Base-by-base conservation (phyloP, 2,113 vertebrate genomes). In the Dasyornis broadbenti region DNA sequence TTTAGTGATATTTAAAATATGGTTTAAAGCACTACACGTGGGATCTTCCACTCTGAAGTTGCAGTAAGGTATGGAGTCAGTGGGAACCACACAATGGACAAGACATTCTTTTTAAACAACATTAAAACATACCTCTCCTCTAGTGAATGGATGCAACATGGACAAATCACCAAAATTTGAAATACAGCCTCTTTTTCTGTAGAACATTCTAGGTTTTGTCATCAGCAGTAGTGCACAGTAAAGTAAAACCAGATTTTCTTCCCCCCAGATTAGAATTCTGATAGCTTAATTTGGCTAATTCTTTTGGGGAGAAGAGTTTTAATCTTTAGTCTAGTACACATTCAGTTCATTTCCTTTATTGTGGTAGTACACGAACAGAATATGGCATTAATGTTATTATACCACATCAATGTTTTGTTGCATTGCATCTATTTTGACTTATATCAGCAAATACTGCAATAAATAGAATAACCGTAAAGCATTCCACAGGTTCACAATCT, bases 71-170 rank as follows among this genome's bases (percentile, higher is more conserved):
- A 1, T 39, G 45, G 65, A 72, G 75, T 11, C 27, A n/a, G 10
- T 82, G 18, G 24, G 39, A 70, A n/a, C 0, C 0, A 13, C 7
- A 20, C 6, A 11, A 2, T 16, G 12, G 17, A 6, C 10, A 76
- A 69, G 31, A 35, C 49, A n/a, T 1, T 39, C n/a, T 49, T 42
- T 31, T 35, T 39, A 47, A 82, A 28, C 1, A 53, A 9, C 3
- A 13, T 31, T 22, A 15, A n/a, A 71, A 4, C 7, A 5, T 6
- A 5, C 6, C 3, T 61, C 13, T 79, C 1, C 6, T 31, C 35
- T n/a, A 86, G 1, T 52, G 27, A 54, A 63, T 23, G 15, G 24
- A 60, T 63, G 30, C 6, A 53, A 27, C 1, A 1, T 6, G 13
- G n/a, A 44, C 7, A 71, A 77, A 73, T 52, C 16, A 52, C 10